Percentiles rank a stretch among this genome's conserved stretches.
phyloP scores from a whole-genome alignment of 2,888 invertebrate genomes.

The Polydrusus pterygomalis region DNA sequence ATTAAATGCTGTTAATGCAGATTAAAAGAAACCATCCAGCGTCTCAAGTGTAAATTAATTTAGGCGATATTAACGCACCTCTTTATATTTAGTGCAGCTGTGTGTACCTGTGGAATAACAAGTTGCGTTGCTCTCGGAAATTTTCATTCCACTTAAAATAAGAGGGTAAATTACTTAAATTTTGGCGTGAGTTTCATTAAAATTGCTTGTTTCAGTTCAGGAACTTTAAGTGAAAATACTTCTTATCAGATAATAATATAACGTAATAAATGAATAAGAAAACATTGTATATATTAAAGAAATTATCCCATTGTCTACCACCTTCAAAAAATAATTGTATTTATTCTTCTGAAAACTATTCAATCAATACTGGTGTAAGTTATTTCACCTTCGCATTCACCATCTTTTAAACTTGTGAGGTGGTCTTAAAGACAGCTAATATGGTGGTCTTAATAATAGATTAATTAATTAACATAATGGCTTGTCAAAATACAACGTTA shows the following conservation, averaged over 20 bases:
- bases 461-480: too few relatives aligned
- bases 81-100: conserved; percentile 12
- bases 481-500: too few relatives aligned
- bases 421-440: too few relatives aligned
- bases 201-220: not conserved
- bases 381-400: too few relatives aligned
- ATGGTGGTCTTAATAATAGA: too few relatives aligned
- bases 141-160: conserved; percentile 1
- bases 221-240: not conserved
- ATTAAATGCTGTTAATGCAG: not conserved
- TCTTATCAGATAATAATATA: not conserved
- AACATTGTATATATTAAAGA: too few relatives aligned
- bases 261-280: too few relatives aligned
- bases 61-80: not conserved
- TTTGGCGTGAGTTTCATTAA: not conserved
- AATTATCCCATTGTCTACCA: too few relatives aligned
- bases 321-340: too few relatives aligned
- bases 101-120: not conserved
- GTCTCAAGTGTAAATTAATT: not conserved
- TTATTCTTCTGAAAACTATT: too few relatives aligned
- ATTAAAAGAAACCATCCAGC: not conserved
- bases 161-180: conserved; percentile 19
- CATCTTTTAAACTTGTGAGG: too few relatives aligned
- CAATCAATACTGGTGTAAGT: too few relatives aligned
- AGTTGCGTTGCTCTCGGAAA: not conserved